Conservation (phyloP, 2,113 vertebrate genomes). For the Gadus macrocephalus region DNA sequence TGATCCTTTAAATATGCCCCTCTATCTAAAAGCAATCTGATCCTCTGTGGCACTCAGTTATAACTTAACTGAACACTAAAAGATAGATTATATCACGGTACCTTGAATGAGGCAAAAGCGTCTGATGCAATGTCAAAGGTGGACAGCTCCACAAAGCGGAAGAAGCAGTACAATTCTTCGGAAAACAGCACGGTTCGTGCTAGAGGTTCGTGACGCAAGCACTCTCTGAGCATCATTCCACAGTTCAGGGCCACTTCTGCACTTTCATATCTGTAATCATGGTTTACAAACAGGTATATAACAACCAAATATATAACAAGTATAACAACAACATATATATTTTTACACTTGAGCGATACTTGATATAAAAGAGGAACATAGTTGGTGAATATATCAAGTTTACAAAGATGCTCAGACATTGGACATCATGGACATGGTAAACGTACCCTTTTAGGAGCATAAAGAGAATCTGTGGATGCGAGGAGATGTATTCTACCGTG, state of each 20-base stretch:
- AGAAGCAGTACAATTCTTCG: conserved; percentile 75
- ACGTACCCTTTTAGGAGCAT: conserved; percentile 80
- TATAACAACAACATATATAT: neutral
- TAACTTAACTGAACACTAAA: neutral
- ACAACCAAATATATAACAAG: no score
- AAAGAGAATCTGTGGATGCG: conserved; percentile 77
- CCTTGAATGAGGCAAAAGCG: conserved; percentile 80
- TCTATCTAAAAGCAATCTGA: no score
- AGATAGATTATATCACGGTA: conserved; percentile 13
- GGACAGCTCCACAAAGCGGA: conserved; percentile 75
- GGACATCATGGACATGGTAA: conserved; percentile 14
- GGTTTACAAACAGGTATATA: conserved; percentile 14
- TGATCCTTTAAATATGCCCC: no score
- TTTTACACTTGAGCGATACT: conserved; percentile 22
- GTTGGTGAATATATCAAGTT: neutral
- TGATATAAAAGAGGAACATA: conserved; percentile 28
- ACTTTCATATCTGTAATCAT: conserved; percentile 69
- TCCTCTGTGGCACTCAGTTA: neutral
- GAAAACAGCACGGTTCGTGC: conserved; percentile 73
- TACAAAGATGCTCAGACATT: neutral
- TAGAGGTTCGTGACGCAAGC: conserved; percentile 76
- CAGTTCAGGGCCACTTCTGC: conserved; percentile 78
- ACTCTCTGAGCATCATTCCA: conserved; percentile 79
- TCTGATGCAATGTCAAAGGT: conserved; percentile 80
- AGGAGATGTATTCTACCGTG: conserved; percentile 79